Evolutionary conservation across 2,113 vertebrate species (phyloP).

Genomic region (Mesitornis unicolor): DNA sequence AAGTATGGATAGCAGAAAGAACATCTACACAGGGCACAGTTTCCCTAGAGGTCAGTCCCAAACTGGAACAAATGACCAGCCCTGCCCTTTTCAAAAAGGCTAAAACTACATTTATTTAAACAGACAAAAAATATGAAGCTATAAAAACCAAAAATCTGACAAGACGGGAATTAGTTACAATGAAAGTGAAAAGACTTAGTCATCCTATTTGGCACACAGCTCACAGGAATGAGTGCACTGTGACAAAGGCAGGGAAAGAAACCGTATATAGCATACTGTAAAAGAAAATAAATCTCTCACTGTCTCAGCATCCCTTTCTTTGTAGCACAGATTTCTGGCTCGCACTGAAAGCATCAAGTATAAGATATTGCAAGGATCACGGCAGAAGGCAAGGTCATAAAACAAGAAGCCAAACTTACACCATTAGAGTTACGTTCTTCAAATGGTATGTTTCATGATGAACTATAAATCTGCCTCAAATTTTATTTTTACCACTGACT

Average conservation of each 20-base stretch:
- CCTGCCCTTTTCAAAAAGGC: neutral
- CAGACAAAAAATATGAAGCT: neutral
- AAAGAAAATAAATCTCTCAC: neutral
- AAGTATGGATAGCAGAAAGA: neutral
- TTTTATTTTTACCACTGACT: neutral
- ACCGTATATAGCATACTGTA: neutral
- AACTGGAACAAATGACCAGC: neutral
- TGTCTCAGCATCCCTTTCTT: neutral
- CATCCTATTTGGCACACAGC: neutral
- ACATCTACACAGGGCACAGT: neutral
- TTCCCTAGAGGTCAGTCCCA: neutral
- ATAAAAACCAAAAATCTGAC: neutral
- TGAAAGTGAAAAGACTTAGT: neutral
- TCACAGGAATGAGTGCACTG: neutral
- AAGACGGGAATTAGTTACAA: neutral
- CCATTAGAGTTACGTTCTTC: neutral
- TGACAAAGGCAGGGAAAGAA: neutral
- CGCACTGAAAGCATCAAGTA: neutral
- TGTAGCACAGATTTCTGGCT: neutral
- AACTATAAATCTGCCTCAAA: neutral
- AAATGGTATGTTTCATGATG: neutral
- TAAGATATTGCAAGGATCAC: neutral
- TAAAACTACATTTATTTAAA: neutral
- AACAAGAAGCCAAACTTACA: neutral
- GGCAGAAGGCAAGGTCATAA: neutral